Evolutionary conservation across 2,888 invertebrate species (phyloP).

Genomic region (Kryphioiulus occultus): DNA sequence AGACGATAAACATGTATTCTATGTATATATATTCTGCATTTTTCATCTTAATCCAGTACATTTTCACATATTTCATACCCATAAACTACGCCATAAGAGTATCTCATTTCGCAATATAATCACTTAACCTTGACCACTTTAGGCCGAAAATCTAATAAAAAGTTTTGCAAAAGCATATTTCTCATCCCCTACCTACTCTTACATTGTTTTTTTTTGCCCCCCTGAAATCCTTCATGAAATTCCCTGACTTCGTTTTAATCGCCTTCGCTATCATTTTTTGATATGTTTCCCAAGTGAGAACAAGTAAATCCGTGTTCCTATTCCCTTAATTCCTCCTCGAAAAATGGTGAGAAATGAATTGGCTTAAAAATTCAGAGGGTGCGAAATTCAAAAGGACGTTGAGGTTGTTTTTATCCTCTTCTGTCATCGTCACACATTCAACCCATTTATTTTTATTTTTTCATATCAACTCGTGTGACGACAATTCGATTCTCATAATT

Average conservation of each 20-base stretch:
- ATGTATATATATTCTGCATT: too few species aligned
- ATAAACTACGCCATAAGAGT: neutral
- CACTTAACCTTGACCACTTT: constrained; percentile 12
- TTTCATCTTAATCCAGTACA: too few species aligned
- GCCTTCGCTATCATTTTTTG: constrained; percentile 27
- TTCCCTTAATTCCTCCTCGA: constrained; percentile 12
- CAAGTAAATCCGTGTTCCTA: neutral
- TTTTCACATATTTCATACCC: too few species aligned
- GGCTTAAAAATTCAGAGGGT: constrained; percentile 6
- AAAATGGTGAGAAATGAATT: constrained; percentile 38
- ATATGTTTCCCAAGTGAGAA: constrained; percentile 39
- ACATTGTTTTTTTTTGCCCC: neutral
- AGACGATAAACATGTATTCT: too few species aligned
- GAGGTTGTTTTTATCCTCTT: neutral
- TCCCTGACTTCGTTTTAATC: constrained; percentile 34
- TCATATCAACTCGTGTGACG: constrained; percentile 24
- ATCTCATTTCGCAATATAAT: neutral
- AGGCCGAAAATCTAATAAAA: constrained; percentile 36
- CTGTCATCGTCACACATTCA: constrained; percentile 6
- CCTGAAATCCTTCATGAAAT: constrained; percentile 21
- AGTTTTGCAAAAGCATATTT: constrained; percentile 1
- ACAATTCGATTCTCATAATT: constrained; percentile 34
- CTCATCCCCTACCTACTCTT: neutral
- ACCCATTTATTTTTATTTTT: constrained; percentile 24
- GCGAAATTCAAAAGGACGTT: neutral